phyloP scores from a whole-genome alignment of 2,113 vertebrate species.

The Montifringilla adamsi region DNA sequence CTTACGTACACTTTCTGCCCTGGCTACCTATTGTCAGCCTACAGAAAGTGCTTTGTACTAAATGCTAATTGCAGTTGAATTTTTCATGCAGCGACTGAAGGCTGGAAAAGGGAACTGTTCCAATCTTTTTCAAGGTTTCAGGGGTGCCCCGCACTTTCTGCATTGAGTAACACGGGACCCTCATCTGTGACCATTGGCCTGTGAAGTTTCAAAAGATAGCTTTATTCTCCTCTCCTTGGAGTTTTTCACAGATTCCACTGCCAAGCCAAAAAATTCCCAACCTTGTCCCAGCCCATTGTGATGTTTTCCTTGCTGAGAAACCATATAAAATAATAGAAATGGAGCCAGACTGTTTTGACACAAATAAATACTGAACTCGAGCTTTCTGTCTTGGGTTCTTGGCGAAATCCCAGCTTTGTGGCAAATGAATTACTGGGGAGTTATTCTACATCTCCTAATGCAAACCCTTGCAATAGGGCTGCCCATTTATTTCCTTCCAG shows the following conservation, averaged over 20 bases:
- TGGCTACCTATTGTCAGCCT: conserved; percentile 14
- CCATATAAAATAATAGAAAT: not conserved
- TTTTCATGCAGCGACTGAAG: not conserved
- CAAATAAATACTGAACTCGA: not conserved
- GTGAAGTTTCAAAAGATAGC: conserved; percentile 16
- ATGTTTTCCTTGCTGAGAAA: conserved; percentile 1
- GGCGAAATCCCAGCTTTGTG: not conserved
- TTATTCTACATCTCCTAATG: not conserved
- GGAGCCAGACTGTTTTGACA: not conserved
- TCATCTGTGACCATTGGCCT: conserved; percentile 3
- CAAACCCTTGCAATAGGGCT: not conserved
- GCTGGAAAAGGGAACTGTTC: conserved; percentile 1
- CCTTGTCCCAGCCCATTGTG: not conserved
- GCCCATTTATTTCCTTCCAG: not conserved
- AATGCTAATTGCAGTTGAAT: conserved; percentile 18
- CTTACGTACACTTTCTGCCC: conserved; percentile 9
- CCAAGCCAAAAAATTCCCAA: not conserved
- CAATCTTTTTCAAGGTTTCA: conserved; percentile 32
- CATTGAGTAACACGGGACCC: conserved; percentile 4
- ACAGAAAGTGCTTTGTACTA: conserved; percentile 23
- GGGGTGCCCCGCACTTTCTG: not conserved
- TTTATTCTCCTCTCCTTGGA: conserved; percentile 21
- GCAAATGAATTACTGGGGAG: not conserved
- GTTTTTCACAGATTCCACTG: not conserved
- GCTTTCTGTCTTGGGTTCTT: not conserved